Evolutionary conservation across 2,888 invertebrate species (phyloP).

Genomic region (Meganola albula): DNA sequence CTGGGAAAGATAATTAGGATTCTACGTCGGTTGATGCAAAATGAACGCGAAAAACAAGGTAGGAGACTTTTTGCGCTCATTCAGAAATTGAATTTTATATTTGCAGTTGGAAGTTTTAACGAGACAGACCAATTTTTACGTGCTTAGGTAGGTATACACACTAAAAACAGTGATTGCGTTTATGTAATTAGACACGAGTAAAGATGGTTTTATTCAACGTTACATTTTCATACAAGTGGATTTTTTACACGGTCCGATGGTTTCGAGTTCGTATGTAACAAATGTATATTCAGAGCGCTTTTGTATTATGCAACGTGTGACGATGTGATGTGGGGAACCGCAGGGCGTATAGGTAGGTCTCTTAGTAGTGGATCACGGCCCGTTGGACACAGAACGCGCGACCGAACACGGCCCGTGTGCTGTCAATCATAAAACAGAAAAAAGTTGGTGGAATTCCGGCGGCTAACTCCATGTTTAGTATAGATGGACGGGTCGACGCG

Average conservation of each 20-base stretch:
- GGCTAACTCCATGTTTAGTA: slow-evolving; percentile 61
- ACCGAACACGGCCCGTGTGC: slow-evolving; percentile 71
- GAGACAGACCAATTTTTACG: slow-evolving; percentile 57
- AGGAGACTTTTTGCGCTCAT: slow-evolving; percentile 73
- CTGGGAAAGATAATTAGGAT: slow-evolving; percentile 78
- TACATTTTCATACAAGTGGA: slow-evolving; percentile 30
- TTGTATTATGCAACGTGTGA: slow-evolving; percentile 57
- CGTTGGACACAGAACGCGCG: slow-evolving; percentile 66
- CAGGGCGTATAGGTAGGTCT: slow-evolving; percentile 54
- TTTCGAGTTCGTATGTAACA: slow-evolving; percentile 35
- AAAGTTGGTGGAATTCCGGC: slow-evolving; percentile 56
- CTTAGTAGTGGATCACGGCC: slow-evolving; percentile 64
- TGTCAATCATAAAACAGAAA: slow-evolving; percentile 75
- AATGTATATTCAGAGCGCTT: slow-evolving; percentile 46
- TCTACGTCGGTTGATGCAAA: slow-evolving; percentile 75
- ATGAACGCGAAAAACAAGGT: slow-evolving; percentile 73
- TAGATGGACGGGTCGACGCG: slow-evolving; percentile 36
- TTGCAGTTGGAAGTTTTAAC: slow-evolving; percentile 71
- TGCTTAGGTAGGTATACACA: slow-evolving; percentile 53
- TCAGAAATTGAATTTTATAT: slow-evolving; percentile 76
- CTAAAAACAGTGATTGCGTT: slow-evolving; percentile 49
- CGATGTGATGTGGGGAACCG: slow-evolving; percentile 47
- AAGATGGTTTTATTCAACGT: slow-evolving; percentile 22
- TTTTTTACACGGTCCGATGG: slow-evolving; percentile 40
- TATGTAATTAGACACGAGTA: slow-evolving; percentile 44